Evolutionary conservation across 2,113 vertebrate genomes (phyloP), one percentile per base, ranked within the genome.

Genomic region (Lathamus discolor): DNA sequence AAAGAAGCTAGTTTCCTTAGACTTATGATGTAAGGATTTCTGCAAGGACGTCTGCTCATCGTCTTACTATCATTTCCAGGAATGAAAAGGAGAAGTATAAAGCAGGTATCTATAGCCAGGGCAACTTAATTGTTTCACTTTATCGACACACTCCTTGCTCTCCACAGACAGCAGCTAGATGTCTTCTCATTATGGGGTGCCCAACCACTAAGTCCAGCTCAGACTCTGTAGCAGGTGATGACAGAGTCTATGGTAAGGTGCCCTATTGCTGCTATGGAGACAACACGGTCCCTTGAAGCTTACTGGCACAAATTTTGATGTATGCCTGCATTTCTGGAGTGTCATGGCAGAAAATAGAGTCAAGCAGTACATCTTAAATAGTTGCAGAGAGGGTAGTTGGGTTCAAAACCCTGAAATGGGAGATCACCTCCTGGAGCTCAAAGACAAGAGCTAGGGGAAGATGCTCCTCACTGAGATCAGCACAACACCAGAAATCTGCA

Each of bases 61-160:
- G 2, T 35, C 41, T 62, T 14, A 17, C 11, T 24, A 2, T 4
- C 3, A 1, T 55, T 61, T n/a, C 52, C 3, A 3, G 33, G 61
- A 61, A 39, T 0, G 2, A 70, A 69, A 81, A 81, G 39, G 4
- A 69, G 35, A 13, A 18, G 23, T 17, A 15, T 11, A 9, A 59
- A 51, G 25, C 48, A 62, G 28, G 15, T 2, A 2, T 48, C 75
- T 41, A 20, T 6, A 41, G 13, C 6, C 39, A 19, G 48, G 37
- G 5, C 16, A 33, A 23, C 25, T 23, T n/a, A 9, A 6, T 0
- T 29, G 3, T 59, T 49, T 27, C 51, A 19, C 6, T 28, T 48
- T n/a, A 77, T 48, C 4, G 11, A 29, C 17, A 28, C 5, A 1
- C 2, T 66, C 17, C 41, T 48, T 24, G 10, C 4, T 70, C 18